phyloP scores from a whole-genome alignment of 2,797 vertebrate genomes.

The Ctenopoma kingsleyae region DNA sequence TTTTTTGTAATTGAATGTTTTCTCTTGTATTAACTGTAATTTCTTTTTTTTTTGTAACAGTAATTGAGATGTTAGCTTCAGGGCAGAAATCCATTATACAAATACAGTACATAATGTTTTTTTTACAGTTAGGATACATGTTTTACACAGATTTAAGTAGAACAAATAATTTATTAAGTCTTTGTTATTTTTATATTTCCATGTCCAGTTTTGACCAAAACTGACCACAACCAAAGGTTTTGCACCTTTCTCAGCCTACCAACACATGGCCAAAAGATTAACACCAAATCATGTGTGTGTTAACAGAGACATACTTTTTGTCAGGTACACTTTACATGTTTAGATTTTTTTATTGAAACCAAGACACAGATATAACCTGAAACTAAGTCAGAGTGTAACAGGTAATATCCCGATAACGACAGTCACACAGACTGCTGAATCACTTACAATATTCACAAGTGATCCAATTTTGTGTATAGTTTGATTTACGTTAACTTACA shows the following conservation, averaged over 20 bases:
- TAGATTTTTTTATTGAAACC: neutral
- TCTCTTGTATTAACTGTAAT: neutral
- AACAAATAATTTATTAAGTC: neutral
- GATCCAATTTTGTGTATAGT: conserved; percentile 6
- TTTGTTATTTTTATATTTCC: neutral
- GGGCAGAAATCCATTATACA: neutral
- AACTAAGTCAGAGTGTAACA: neutral
- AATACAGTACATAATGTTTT: neutral
- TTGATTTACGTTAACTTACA: conserved; percentile 26
- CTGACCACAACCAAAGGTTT: neutral
- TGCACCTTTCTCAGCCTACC: neutral
- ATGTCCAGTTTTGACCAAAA: neutral
- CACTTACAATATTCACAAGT: conserved; percentile 9
- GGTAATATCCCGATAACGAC: neutral
- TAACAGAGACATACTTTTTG: conserved; percentile 1
- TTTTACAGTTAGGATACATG: neutral
- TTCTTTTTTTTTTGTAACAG: neutral
- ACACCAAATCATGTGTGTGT: neutral
- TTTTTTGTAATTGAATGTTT: conserved; percentile 9
- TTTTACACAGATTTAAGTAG: neutral
- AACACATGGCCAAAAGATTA: neutral
- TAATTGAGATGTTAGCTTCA: conserved; percentile 12
- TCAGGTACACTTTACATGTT: neutral
- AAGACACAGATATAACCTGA: neutral
- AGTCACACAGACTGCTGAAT: conserved; percentile 4